Percentiles rank a stretch among this genome's conserved stretches.
Evolutionary conservation across 2,888 invertebrate genomes (phyloP).

Genomic region (Cryptophagus acutangulus): DNA sequence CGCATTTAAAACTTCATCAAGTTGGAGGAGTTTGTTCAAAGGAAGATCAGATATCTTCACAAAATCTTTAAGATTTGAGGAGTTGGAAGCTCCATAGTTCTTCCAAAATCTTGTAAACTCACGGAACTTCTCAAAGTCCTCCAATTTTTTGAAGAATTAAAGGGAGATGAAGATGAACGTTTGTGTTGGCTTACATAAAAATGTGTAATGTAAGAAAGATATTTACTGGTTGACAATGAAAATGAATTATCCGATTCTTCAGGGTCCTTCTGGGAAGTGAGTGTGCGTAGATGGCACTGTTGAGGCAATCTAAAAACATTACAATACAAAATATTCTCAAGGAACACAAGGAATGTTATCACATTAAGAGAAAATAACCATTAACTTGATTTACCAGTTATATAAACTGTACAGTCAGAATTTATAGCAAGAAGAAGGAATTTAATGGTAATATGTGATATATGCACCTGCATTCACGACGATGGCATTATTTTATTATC

Average conservation of each 20-base stretch:
- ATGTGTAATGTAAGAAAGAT: constrained; percentile 13
- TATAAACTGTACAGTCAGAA: constrained; percentile 30
- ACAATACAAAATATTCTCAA: constrained; percentile 35
- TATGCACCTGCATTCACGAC: constrained; percentile 33
- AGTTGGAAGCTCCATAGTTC: too few relatives aligned
- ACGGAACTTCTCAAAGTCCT: too few relatives aligned
- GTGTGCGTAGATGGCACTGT: constrained; percentile 12
- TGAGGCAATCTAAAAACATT: constrained; percentile 26
- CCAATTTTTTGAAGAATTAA: too few relatives aligned
- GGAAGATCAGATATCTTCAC: too few relatives aligned
- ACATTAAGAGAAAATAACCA: constrained; percentile 38
- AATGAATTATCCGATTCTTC: constrained; percentile 21
- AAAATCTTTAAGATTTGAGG: too few relatives aligned
- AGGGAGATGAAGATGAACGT: too few relatives aligned
- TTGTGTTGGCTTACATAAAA: constrained; percentile 1
- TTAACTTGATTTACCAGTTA: constrained; percentile 42
- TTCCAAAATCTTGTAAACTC: too few relatives aligned
- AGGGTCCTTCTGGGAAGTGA: constrained; percentile 15
- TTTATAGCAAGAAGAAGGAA: constrained; percentile 37
- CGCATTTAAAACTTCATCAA: too few relatives aligned
- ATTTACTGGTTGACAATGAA: constrained; percentile 20
- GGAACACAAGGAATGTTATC: constrained; percentile 36
- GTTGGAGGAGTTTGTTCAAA: too few relatives aligned
- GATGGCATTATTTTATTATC: constrained; percentile 27
- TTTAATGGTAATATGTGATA: constrained; percentile 41